These are phyloP conservation scores for Eupeodes corollae DNA, from an alignment of 1,140 invertebrate species.

Conservation along the genomic window DNA sequence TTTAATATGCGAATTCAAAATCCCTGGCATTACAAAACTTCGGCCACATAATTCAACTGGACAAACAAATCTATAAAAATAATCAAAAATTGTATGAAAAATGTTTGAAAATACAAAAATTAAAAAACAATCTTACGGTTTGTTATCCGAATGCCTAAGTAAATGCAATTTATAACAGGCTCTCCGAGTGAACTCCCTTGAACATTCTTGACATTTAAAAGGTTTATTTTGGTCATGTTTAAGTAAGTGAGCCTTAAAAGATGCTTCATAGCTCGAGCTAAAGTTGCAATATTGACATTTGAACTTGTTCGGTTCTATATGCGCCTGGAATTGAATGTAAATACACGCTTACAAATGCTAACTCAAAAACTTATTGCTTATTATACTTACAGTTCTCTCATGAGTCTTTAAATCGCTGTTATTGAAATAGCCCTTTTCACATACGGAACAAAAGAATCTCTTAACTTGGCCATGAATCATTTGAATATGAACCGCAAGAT, in stretches of 20 bases:
- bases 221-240: slow-evolving; percentile 20
- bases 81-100: no score
- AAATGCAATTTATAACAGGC: no score
- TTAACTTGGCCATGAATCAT: slow-evolving; percentile 26
- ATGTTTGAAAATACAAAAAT: no score
- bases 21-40: no score
- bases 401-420: slow-evolving; percentile 27
- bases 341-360: no score
- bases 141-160: no score
- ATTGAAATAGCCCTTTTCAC: slow-evolving; percentile 30
- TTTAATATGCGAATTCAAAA: no score
- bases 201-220: slow-evolving; percentile 14
- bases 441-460: slow-evolving; percentile 23
- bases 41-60: no score
- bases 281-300: slow-evolving; percentile 24
- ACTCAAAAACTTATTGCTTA: no score
- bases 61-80: no score
- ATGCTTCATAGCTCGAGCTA: slow-evolving; percentile 23
- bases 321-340: slow-evolving; percentile 5
- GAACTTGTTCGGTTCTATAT: slow-evolving; percentile 12
- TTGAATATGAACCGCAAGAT: slow-evolving; percentile 23
- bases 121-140: no score
- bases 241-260: slow-evolving; percentile 24
- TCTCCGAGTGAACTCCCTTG: background rate
- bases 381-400: slow-evolving; percentile 11